Conservation (phyloP, 2,113 vertebrate genomes). For the Clarias batrachus region DNA sequence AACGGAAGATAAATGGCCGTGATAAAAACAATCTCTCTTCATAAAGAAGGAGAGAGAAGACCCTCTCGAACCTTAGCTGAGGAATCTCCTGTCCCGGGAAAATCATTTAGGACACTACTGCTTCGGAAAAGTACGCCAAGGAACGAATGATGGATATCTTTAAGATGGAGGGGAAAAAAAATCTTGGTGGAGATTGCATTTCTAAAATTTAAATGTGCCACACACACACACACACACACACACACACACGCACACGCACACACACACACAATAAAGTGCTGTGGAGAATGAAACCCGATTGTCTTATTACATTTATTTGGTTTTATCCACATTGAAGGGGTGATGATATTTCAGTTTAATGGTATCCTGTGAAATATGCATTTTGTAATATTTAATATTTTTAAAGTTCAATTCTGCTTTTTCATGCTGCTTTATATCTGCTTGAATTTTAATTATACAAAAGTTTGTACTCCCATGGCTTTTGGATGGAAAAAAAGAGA, state of each 20-base stretch:
- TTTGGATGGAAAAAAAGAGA: background rate
- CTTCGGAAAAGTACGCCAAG: constrained; percentile 16
- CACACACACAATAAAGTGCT: background rate
- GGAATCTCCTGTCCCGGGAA: constrained; percentile 40
- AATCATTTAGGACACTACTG: constrained; percentile 18
- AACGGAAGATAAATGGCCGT: constrained; percentile 48
- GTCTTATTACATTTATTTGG: background rate
- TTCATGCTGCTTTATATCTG: background rate
- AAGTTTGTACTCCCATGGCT: background rate
- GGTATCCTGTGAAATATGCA: background rate
- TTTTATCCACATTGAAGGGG: background rate
- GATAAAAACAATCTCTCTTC: constrained; percentile 52
- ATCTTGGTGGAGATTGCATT: background rate
- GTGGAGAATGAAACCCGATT: background rate
- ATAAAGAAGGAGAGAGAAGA: constrained; percentile 43
- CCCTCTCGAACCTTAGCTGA: constrained; percentile 37
- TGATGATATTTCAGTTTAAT: background rate
- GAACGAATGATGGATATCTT: constrained; percentile 45
- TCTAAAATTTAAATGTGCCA: background rate
- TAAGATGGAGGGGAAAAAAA: background rate
- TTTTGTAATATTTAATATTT: background rate
- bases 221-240: background rate
- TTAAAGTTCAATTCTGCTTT: background rate
- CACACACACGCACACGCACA: background rate
- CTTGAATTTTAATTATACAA: background rate